Conservation (phyloP, 2,113 vertebrate species). For the Sclerurus mexicanus region DNA sequence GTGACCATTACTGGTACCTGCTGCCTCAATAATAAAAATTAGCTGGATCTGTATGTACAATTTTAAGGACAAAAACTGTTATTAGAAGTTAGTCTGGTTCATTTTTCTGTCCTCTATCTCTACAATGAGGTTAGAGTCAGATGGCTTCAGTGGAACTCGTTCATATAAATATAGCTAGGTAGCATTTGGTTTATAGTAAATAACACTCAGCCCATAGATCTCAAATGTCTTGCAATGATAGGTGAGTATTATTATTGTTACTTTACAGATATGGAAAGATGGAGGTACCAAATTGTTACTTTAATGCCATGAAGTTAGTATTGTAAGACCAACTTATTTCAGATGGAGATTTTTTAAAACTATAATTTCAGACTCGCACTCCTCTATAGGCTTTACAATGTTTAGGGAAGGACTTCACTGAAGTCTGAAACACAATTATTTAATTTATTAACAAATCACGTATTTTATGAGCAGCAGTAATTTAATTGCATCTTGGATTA, state of each 20-base stretch:
- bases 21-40: background rate
- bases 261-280: background rate
- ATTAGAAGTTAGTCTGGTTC: background rate
- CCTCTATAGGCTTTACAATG: background rate
- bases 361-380: background rate
- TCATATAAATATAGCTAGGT: background rate
- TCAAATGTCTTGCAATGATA: background rate
- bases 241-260: background rate
- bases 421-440: constrained; percentile 13
- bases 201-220: background rate
- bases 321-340: background rate
- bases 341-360: background rate
- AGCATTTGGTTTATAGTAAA: background rate
- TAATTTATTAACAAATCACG: background rate
- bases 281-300: background rate
- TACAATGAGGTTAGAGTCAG: background rate
- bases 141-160: background rate
- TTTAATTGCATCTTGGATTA: background rate
- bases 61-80: background rate
- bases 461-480: background rate
- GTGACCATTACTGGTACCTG: background rate
- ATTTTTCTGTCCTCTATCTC: background rate
- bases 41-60: background rate
- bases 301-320: background rate
- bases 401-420: background rate